Evolutionary conservation across 2,797 vertebrate species (phyloP).

Genomic region (Malurus splendens): DNA sequence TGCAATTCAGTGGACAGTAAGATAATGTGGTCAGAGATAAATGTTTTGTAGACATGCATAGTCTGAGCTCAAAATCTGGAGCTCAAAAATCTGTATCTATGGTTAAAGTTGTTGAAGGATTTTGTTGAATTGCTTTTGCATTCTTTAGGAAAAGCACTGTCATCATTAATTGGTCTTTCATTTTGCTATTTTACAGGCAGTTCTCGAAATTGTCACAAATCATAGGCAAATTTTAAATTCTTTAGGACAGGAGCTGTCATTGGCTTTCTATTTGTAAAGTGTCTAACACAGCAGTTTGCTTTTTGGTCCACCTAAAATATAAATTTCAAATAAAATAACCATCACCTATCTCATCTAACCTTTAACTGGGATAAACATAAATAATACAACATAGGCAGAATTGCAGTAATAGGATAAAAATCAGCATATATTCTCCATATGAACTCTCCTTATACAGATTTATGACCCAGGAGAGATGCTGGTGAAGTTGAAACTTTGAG

Average conservation of each 20-base stretch:
- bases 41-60: background rate
- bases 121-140: background rate
- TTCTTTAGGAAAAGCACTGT: conserved; percentile 28
- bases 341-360: background rate
- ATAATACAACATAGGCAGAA: background rate
- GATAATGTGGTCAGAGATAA: background rate
- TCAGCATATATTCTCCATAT: background rate
- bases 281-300: conserved; percentile 2
- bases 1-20: background rate
- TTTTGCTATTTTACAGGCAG: conserved; percentile 40
- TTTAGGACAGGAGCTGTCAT: conserved; percentile 42
- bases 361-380: conserved; percentile 13
- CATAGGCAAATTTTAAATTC: conserved; percentile 36
- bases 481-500: background rate
- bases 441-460: background rate
- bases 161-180: conserved; percentile 41
- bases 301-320: background rate
- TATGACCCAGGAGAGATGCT: background rate
- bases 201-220: conserved; percentile 53
- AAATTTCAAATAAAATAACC: conserved; percentile 16
- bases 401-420: conserved; percentile 4
- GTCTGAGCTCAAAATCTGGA: background rate
- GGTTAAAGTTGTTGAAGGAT: background rate
- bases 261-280: conserved; percentile 18
- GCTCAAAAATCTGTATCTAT: background rate